A percentile compares a stretch with the other conserved stretches of the same genome.
Conservation (phyloP, 2,888 invertebrate genomes). For the Eristalis arbustorum region DNA sequence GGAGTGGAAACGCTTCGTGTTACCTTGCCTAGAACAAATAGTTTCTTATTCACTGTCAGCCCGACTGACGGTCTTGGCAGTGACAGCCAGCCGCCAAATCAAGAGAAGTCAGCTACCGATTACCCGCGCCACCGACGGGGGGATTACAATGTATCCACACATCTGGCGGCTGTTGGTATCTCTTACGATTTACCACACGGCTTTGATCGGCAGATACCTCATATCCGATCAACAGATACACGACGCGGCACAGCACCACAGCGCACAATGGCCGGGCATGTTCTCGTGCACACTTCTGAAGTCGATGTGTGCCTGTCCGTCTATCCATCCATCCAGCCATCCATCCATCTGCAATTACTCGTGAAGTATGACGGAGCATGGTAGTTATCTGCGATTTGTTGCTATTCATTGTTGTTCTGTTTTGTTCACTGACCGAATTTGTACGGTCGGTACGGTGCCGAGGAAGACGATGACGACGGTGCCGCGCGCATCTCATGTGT, state of each 20-base stretch:
- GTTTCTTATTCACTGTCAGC: slow-evolving; percentile 64
- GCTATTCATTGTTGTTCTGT: slow-evolving; percentile 34
- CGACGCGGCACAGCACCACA: not conserved
- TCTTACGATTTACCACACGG: slow-evolving; percentile 46
- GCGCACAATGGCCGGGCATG: not conserved
- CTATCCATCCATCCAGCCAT: slow-evolving; percentile 31
- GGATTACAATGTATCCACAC: slow-evolving; percentile 57
- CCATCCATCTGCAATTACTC: slow-evolving; percentile 67
- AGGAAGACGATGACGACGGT: not conserved
- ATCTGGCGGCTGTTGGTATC: slow-evolving; percentile 29
- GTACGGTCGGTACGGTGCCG: slow-evolving; percentile 12
- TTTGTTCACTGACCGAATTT: slow-evolving; percentile 68
- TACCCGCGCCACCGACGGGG: no score
- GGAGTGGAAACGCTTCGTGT: slow-evolving; percentile 35
- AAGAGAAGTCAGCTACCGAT: slow-evolving; percentile 63
- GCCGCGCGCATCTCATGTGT: slow-evolving; percentile 1
- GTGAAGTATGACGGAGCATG: slow-evolving; percentile 69
- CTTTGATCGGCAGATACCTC: slow-evolving; percentile 36
- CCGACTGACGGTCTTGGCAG: slow-evolving; percentile 11
- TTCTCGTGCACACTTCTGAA: not conserved
- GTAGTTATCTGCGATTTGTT: slow-evolving; percentile 53
- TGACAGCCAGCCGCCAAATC: slow-evolving; percentile 51
- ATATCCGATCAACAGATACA: slow-evolving; percentile 10
- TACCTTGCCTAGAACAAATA: slow-evolving; percentile 52
- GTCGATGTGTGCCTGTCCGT: slow-evolving; percentile 1